Evolutionary conservation across 92 coral and sea anemone species (phyloP).

Genomic region (Porites rus): DNA sequence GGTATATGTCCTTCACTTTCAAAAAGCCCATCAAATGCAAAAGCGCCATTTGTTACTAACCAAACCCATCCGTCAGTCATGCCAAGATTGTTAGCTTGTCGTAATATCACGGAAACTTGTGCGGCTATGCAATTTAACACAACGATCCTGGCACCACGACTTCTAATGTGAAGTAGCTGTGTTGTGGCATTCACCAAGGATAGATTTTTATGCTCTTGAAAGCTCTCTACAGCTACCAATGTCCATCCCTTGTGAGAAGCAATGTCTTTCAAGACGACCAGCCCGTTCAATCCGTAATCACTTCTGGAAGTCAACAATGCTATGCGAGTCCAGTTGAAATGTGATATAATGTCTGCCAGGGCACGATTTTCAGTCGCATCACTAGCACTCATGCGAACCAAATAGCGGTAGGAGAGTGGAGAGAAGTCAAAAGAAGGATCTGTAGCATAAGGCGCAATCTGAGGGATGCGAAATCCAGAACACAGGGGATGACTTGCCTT

Average conservation of each 20-base stretch:
- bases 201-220: slow-evolving; percentile 68
- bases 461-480: slow-evolving; percentile 83
- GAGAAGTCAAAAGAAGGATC: slow-evolving; percentile 82
- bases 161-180: slow-evolving; percentile 78
- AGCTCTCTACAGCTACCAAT: slow-evolving; percentile 80
- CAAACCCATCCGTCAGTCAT: slow-evolving; percentile 89
- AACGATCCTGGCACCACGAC: slow-evolving; percentile 81
- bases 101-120: slow-evolving; percentile 66
- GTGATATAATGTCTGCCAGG: slow-evolving; percentile 73
- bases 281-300: slow-evolving; percentile 81
- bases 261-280: slow-evolving; percentile 79
- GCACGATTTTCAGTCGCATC: slow-evolving; percentile 78
- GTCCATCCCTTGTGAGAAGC: slow-evolving; percentile 88
- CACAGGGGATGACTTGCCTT: slow-evolving; percentile 78
- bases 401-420: slow-evolving; percentile 64
- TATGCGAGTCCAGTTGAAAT: slow-evolving; percentile 86
- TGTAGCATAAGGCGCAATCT: slow-evolving; percentile 86
- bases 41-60: slow-evolving; percentile 82
- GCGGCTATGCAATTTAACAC: slow-evolving; percentile 73
- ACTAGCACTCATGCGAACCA: slow-evolving; percentile 87
- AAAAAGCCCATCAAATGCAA: slow-evolving; percentile 71
- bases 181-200: slow-evolving; percentile 76
- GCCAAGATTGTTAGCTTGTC: slow-evolving; percentile 83
- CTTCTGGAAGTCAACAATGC: slow-evolving; percentile 83
- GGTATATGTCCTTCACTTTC: slow-evolving; percentile 62